phyloP scores from a whole-genome alignment of 2,113 vertebrate species.

The Oncorhynchus tshawytscha region DNA sequence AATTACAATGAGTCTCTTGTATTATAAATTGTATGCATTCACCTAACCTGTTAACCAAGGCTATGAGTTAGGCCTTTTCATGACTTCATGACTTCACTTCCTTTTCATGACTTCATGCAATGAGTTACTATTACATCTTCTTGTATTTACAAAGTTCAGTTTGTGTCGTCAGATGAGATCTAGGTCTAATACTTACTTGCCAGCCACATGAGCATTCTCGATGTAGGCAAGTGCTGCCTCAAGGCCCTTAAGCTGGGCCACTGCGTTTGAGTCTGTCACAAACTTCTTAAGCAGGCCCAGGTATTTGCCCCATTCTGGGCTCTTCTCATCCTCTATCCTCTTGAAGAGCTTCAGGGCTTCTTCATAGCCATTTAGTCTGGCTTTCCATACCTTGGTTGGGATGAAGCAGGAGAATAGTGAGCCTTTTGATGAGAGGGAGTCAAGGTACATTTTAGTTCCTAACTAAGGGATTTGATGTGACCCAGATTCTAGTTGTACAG shows the following conservation, averaged over 20 bases:
- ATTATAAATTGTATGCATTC: too few species aligned
- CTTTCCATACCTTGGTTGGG: constrained; percentile 89
- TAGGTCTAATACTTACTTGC: constrained; percentile 83
- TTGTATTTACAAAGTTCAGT: too few species aligned
- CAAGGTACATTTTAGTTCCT: neutral
- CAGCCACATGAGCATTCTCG: constrained; percentile 91
- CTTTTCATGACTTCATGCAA: too few species aligned
- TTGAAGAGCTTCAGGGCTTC: constrained; percentile 94
- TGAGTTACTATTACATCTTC: too few species aligned
- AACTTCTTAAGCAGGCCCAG: constrained; percentile 94
- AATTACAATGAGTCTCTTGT: too few species aligned
- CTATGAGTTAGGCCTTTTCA: too few species aligned
- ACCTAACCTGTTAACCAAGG: too few species aligned
- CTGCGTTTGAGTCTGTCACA: constrained; percentile 95
- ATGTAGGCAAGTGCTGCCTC: constrained; percentile 89
- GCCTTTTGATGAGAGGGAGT: neutral
- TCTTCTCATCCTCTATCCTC: constrained; percentile 93
- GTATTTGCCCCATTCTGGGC: constrained; percentile 95
- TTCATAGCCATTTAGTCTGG: constrained; percentile 93
- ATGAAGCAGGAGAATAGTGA: constrained; percentile 17
- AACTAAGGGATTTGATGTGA: neutral
- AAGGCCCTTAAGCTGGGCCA: constrained; percentile 95
- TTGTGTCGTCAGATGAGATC: too few species aligned
- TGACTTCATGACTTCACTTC: too few species aligned
- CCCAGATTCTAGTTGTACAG: neutral